Percentiles rank a stretch among this genome's conserved stretches.
phyloP scores from a whole-genome alignment of 2,797 vertebrate species.

The Brachymystax lenok region DNA sequence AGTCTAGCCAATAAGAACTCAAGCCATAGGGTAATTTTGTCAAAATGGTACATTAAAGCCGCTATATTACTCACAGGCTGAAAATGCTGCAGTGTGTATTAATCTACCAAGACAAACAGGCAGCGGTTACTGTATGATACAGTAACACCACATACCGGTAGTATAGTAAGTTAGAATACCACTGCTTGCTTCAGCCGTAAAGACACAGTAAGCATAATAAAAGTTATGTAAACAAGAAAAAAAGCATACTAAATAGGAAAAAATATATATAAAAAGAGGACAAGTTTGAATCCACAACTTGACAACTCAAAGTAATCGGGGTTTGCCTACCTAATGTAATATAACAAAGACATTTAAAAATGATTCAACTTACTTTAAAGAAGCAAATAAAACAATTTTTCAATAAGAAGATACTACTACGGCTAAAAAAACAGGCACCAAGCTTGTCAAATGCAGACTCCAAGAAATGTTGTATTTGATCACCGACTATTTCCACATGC shows the following conservation, averaged over 20 bases:
- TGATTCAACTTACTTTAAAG: constrained; percentile 27
- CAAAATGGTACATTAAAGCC: no score
- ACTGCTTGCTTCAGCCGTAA: constrained; percentile 53
- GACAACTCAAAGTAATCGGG: no score
- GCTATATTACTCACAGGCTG: no score
- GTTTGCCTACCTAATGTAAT: constrained; percentile 23
- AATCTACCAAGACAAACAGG: not conserved
- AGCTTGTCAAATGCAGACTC: constrained; percentile 18
- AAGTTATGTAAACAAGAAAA: constrained; percentile 59
- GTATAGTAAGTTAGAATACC: constrained; percentile 14
- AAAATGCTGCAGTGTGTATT: not conserved
- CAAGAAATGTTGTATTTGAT: not conserved
- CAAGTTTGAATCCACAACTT: no score
- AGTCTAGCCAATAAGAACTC: constrained; percentile 10
- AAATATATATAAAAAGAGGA: not conserved
- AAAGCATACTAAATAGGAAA: no score
- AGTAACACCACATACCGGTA: not conserved
- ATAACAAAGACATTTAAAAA: constrained; percentile 19
- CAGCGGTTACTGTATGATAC: constrained; percentile 1
- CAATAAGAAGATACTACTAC: constrained; percentile 10
- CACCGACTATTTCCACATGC: constrained; percentile 19
- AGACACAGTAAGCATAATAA: constrained; percentile 41
- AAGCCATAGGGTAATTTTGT: not conserved
- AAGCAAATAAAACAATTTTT: constrained; percentile 18
- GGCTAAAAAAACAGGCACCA: constrained; percentile 49